Percentiles rank a stretch among this genome's conserved stretches.
Conservation (phyloP, 2,888 invertebrate genomes). For the Conistra vaccinii region DNA sequence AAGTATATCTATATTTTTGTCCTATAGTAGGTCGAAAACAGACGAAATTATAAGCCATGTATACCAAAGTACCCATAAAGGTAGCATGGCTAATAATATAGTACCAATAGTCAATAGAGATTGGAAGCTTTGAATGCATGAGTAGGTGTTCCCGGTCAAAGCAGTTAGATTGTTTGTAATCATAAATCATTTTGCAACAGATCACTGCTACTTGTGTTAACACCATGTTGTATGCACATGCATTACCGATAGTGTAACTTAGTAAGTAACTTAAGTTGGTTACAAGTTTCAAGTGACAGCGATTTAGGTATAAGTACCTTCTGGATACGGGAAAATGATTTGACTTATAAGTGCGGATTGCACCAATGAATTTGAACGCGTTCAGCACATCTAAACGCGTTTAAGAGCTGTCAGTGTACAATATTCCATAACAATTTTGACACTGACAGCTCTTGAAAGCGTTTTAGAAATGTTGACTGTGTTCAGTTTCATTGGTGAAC, state of each 20-base stretch:
- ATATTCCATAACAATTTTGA: too few species aligned
- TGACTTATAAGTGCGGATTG: too few species aligned
- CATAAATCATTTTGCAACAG: conserved; percentile 58
- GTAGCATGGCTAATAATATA: conserved; percentile 6
- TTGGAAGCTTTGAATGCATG: conserved; percentile 12
- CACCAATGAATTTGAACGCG: too few species aligned
- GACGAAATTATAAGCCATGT: neutral
- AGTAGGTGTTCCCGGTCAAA: conserved; percentile 35
- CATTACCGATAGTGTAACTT: conserved; percentile 29
- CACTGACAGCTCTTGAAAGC: too few species aligned
- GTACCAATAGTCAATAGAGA: neutral
- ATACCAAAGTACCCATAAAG: too few species aligned
- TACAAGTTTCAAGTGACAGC: conserved; percentile 39
- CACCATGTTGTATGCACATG: conserved; percentile 31
- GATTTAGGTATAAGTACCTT: conserved; percentile 11
- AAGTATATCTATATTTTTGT: neutral
- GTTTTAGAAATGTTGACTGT: too few species aligned
- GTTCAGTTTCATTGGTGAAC: too few species aligned
- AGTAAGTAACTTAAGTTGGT: neutral
- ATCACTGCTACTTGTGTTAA: conserved; percentile 51
- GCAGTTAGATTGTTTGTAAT: conserved; percentile 31
- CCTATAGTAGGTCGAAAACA: neutral
- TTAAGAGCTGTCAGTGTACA: too few species aligned
- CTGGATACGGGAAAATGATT: neutral
- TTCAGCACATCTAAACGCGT: too few species aligned